These are phyloP conservation scores for Heteropelma amictum DNA, from an alignment of 2,888 invertebrate genomes.

Conservation along the genomic window DNA sequence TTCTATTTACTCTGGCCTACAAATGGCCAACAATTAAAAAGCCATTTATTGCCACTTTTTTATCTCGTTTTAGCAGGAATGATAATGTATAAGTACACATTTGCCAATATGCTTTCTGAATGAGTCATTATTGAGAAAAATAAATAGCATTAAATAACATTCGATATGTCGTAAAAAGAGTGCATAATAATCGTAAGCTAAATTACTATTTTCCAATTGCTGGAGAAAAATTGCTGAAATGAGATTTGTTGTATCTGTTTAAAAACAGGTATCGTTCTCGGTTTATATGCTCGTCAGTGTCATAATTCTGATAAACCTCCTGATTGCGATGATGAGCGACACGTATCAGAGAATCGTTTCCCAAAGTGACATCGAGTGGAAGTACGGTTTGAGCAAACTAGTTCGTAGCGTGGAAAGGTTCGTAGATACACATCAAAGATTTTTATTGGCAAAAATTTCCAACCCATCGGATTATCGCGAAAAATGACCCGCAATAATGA, in stretches of 20 bases:
- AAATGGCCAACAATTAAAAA: not conserved
- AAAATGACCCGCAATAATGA: too few relatives aligned
- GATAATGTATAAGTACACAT: too few relatives aligned
- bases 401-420: slow-evolving; percentile 86
- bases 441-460: not conserved
- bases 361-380: slow-evolving; percentile 89
- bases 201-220: not conserved
- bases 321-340: slow-evolving; percentile 99
- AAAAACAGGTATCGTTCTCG: slow-evolving; percentile 84
- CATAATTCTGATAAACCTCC: slow-evolving; percentile 98
- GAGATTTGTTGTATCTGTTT: not conserved
- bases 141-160: too few relatives aligned
- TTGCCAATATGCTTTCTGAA: too few relatives aligned
- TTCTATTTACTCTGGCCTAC: not conserved
- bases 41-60: too few relatives aligned
- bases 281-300: slow-evolving; percentile 99
- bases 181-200: too few relatives aligned
- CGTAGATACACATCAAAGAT: slow-evolving; percentile 55
- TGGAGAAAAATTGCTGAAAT: not conserved
- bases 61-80: too few relatives aligned
- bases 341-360: slow-evolving; percentile 98
- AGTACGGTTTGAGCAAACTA: slow-evolving; percentile 86
- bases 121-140: too few relatives aligned
- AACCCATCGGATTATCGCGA: too few relatives aligned
- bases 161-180: too few relatives aligned